phyloP scores from a whole-genome alignment of 2,113 vertebrate genomes.

The rabbit (Oryctolagus cuniculus) region DNA sequence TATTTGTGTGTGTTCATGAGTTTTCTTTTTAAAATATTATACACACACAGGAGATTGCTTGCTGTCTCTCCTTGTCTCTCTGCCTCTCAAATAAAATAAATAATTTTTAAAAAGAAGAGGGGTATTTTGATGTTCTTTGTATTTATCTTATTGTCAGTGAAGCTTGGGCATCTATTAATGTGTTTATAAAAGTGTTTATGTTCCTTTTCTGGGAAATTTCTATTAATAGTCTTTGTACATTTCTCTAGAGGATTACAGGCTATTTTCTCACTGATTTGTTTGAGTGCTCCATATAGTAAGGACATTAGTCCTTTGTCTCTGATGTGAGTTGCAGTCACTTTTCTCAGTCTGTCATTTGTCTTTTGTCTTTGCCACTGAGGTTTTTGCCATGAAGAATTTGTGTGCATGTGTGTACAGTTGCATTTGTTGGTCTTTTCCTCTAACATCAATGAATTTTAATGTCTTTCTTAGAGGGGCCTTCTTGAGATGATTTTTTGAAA shows the following conservation, averaged over 20 bases:
- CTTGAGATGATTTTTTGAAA: background rate
- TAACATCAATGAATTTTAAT: background rate
- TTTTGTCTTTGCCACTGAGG: background rate
- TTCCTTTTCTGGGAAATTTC: slow-evolving; percentile 21
- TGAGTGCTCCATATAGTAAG: background rate
- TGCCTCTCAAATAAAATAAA: no score
- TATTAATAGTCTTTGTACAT: slow-evolving; percentile 4
- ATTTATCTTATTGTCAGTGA: background rate
- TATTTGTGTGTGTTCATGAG: no score
- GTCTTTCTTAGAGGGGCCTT: slow-evolving; percentile 15
- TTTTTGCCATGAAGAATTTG: background rate
- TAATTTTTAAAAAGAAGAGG: background rate
- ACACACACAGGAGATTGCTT: no score
- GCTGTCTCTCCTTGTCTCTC: no score
- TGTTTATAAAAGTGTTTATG: background rate
- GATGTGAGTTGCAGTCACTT: slow-evolving; percentile 14
- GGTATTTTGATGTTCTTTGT: background rate
- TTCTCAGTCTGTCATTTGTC: background rate
- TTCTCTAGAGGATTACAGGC: background rate
- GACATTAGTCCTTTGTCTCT: slow-evolving; percentile 28
- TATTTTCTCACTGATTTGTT: background rate
- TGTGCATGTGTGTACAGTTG: background rate
- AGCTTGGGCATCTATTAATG: background rate
- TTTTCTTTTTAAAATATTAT: no score
- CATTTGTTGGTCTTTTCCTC: background rate